A percentile compares a stretch with the other conserved stretches of the same genome.
phyloP scores from a whole-genome alignment of 2,888 invertebrate genomes.

The Lymantria dispar region DNA sequence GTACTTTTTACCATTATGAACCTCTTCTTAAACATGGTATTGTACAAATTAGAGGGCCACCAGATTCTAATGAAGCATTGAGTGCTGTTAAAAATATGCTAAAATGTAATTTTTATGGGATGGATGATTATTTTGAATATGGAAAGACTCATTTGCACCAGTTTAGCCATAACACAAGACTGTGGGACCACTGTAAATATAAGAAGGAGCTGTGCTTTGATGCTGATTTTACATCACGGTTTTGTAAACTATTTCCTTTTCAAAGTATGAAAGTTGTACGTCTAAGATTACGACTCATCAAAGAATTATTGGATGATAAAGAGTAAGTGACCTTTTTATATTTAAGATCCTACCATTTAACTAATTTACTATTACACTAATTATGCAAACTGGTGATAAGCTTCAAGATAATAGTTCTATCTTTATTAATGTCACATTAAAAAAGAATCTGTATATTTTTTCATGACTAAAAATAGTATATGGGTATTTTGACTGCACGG shows the following conservation, averaged over 20 bases:
- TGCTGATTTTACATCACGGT: conserved; percentile 86
- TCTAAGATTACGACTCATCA: conserved; percentile 87
- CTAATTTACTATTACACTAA: too few species aligned
- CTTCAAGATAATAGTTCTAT: too few species aligned
- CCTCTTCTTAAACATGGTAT: conserved; percentile 92
- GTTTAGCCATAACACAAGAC: conserved; percentile 91
- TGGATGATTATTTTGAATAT: conserved; percentile 89
- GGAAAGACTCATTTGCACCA: conserved; percentile 90
- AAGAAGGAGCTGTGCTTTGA: conserved; percentile 75
- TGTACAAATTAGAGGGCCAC: conserved; percentile 89
- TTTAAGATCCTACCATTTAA: neutral
- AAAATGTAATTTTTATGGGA: conserved; percentile 88
- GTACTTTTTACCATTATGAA: conserved; percentile 95
- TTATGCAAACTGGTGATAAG: too few species aligned
- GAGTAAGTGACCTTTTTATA: conserved; percentile 77
- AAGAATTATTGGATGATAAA: conserved; percentile 87
- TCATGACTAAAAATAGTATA: too few species aligned
- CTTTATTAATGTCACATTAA: too few species aligned
- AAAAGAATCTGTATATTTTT: too few species aligned
- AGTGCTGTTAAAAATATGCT: conserved; percentile 87
- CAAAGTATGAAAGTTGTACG: conserved; percentile 95
- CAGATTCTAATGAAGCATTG: conserved; percentile 86
- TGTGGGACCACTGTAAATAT: conserved; percentile 91
- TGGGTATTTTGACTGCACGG: too few species aligned
- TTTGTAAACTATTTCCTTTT: conserved; percentile 93